Evolutionary conservation across 2,888 invertebrate species (phyloP).

Genomic region (Sinohyriopsis cumingii): DNA sequence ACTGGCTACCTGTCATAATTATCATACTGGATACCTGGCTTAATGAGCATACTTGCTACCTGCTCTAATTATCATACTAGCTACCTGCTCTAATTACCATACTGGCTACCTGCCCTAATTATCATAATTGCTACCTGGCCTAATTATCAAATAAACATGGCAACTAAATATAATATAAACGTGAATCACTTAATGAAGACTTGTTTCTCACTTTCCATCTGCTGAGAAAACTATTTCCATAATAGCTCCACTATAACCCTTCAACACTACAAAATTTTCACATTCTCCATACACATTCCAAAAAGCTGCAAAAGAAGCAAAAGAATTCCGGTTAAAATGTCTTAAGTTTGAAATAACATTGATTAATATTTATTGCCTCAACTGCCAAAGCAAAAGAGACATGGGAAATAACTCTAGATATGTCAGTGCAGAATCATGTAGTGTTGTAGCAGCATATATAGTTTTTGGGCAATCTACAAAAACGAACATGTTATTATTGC

Average conservation of each 20-base stretch:
- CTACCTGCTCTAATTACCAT: not conserved
- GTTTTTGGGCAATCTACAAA: too few relatives aligned
- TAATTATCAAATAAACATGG: not conserved
- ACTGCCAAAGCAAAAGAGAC: not conserved
- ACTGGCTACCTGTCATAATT: too few relatives aligned
- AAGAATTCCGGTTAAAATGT: not conserved
- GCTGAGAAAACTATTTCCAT: conserved; percentile 83
- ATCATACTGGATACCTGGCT: not conserved
- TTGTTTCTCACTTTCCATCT: conserved; percentile 63
- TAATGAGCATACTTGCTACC: too few relatives aligned
- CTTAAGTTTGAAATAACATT: conserved; percentile 1
- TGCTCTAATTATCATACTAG: not conserved
- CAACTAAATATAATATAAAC: not conserved
- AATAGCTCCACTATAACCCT: conserved; percentile 95
- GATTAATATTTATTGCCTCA: not conserved
- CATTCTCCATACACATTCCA: conserved; percentile 99
- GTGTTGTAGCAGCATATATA: too few relatives aligned
- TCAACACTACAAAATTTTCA: conserved; percentile 93
- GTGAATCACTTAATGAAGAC: too few relatives aligned
- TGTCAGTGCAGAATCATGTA: too few relatives aligned
- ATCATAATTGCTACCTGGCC: not conserved
- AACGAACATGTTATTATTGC: too few relatives aligned
- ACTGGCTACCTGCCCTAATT: too few relatives aligned
- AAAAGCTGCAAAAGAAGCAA: conserved; percentile 74
- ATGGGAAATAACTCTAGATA: too few relatives aligned